phyloP scores from a whole-genome alignment of 2,888 invertebrate species.

The Scaptomyza flava region DNA sequence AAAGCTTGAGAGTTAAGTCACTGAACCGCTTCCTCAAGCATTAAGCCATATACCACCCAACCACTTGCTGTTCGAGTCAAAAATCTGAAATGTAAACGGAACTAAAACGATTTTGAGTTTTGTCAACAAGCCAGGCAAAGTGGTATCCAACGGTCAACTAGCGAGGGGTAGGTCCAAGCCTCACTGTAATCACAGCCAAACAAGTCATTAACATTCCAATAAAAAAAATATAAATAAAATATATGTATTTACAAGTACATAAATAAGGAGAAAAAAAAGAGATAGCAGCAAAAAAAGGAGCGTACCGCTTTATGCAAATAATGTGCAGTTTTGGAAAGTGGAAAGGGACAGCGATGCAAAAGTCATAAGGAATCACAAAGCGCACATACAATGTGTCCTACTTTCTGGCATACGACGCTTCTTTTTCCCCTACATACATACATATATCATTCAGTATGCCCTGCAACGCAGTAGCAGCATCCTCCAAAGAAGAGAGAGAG shows the following conservation, averaged over 20 bases:
- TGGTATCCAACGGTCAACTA: not conserved
- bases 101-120: slow-evolving; percentile 54
- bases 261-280: not conserved
- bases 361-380: slow-evolving; percentile 21
- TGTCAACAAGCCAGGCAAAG: slow-evolving; percentile 43
- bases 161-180: not conserved
- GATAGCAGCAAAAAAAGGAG: not conserved
- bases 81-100: slow-evolving; percentile 59
- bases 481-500: slow-evolving; percentile 4
- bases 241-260: not conserved
- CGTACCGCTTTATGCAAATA: slow-evolving; percentile 44
- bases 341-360: slow-evolving; percentile 11
- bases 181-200: slow-evolving; percentile 46
- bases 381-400: slow-evolving; percentile 62
- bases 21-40: slow-evolving; percentile 15
- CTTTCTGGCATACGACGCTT: slow-evolving; percentile 58
- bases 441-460: slow-evolving; percentile 6
- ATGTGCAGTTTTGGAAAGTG: slow-evolving; percentile 21
- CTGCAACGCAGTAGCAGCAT: slow-evolving; percentile 17
- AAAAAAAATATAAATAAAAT: slow-evolving; percentile 16
- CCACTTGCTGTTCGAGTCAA: slow-evolving; percentile 2
- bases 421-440: slow-evolving; percentile 46
- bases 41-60: slow-evolving; percentile 8
- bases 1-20: slow-evolving; percentile 18
- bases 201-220: slow-evolving; percentile 58